Base-by-base conservation (phyloP, 2,888 invertebrate species). In the Choreutis nemorana region DNA sequence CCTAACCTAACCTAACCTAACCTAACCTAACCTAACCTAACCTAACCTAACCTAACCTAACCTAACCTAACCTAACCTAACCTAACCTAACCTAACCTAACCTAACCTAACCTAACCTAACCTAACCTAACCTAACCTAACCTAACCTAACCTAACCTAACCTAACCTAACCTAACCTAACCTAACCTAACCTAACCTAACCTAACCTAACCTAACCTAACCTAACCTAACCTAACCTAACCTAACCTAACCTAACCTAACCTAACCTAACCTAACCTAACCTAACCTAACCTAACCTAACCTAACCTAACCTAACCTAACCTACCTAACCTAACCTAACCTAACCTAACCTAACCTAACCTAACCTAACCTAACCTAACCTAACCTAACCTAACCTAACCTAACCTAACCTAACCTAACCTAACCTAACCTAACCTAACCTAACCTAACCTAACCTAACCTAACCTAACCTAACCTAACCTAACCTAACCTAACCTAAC, bases 11-110 rank as follows among this genome's bases (percentile, higher is more conserved):
- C 35, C 35, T 32, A 35, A 35, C 35, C 35, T 32, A 35, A 35
- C 35, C 35, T 32, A 35, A 35, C 35, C 35, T 32, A 35, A 35
- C 35, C 35, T 32, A 35, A 35, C 35, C 36, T 33, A 36, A 36
- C 36, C 36, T 31, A 36, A 36, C 36, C 35, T 32, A 14, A 5
- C 24, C 5, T 12, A 24, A 24, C 24, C 24, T 24, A 24, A 24
- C 24, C 24, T 24, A 39, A 36, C 36, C 34, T 32, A 37, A 32
- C 32, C 34, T 36, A 36, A 36, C 36, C 36, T 36, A 34, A 34
- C 36, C 34, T 34, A 32, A 31, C 36, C 36, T 36, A 35, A 37
- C 34, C 34, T 37, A 37, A 37, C 34, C 37, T 37, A 29, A 29
- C 29, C 29, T 23, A 29, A 23, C 29, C 23, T 23, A 23, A 23